Conservation (phyloP, 2,888 invertebrate genomes). For the Spilarctia lutea region DNA sequence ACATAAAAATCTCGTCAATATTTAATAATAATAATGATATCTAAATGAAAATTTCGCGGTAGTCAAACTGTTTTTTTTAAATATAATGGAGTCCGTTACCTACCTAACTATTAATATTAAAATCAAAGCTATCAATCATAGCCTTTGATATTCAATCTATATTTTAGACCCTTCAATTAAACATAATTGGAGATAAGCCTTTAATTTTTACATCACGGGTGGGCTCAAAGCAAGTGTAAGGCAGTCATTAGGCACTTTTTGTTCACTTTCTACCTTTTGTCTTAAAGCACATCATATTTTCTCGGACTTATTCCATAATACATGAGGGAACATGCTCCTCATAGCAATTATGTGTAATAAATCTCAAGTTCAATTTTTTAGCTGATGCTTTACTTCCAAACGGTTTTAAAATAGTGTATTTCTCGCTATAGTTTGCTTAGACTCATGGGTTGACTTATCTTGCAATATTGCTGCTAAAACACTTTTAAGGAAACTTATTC, state of each 20-base stretch:
- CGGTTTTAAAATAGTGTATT: background rate
- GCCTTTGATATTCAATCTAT: constrained; percentile 81
- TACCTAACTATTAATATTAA: constrained; percentile 59
- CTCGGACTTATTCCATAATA: constrained; percentile 80
- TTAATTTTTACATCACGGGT: constrained; percentile 84
- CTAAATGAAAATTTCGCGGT: background rate
- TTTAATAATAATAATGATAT: too few relatives aligned
- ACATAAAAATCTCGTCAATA: too few relatives aligned
- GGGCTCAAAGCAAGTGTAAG: constrained; percentile 80
- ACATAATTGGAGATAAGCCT: constrained; percentile 84
- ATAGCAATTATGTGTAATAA: constrained; percentile 85
- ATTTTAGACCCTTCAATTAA: constrained; percentile 83
- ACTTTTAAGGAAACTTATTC: background rate
- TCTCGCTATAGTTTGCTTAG: background rate
- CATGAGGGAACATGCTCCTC: constrained; percentile 76
- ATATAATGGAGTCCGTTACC: background rate
- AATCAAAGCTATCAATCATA: constrained; percentile 80
- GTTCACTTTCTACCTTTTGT: constrained; percentile 78
- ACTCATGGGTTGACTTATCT: too few relatives aligned
- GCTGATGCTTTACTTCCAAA: constrained; percentile 64
- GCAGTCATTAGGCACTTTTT: constrained; percentile 80
- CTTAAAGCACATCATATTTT: constrained; percentile 77
- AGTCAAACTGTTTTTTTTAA: background rate
- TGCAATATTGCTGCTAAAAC: background rate
- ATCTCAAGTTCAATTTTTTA: constrained; percentile 79